A percentile compares a stretch with the other conserved stretches of the same genome.
Evolutionary conservation across 1,140 invertebrate genomes (phyloP).

Genomic region (Anagrus nilaparvatae): DNA sequence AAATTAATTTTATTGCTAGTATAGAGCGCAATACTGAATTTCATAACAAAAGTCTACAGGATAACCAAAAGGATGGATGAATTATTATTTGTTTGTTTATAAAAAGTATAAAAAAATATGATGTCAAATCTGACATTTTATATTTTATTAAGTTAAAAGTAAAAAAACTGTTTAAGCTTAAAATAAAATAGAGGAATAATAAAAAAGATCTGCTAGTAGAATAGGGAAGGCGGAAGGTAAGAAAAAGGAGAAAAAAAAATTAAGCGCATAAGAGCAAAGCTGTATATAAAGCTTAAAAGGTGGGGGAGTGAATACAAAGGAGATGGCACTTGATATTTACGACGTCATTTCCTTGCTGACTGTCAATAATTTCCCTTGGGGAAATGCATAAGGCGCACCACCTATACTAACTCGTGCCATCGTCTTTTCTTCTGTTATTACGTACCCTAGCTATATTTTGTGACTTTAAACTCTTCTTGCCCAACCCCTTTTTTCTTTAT

Average conservation of each 20-base stretch:
- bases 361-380: slow-evolving; percentile 43
- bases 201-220: neutral
- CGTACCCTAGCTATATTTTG: slow-evolving; percentile 11
- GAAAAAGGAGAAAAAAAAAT: slow-evolving; percentile 9
- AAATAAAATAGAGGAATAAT: slow-evolving; percentile 8
- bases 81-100: too few relatives aligned
- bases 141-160: too few relatives aligned
- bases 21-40: too few relatives aligned
- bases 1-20: too few relatives aligned
- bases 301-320: slow-evolving; percentile 1
- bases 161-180: too few relatives aligned
- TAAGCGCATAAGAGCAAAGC: slow-evolving; percentile 7
- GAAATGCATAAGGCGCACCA: slow-evolving; percentile 32
- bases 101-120: too few relatives aligned
- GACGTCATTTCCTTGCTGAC: slow-evolving; percentile 42
- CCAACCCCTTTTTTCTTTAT: slow-evolving; percentile 16
- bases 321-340: slow-evolving; percentile 36
- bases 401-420: slow-evolving; percentile 12
- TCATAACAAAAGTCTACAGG: too few relatives aligned
- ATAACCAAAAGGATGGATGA: too few relatives aligned
- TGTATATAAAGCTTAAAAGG: slow-evolving; percentile 5
- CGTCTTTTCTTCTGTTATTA: slow-evolving; percentile 10
- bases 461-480: slow-evolving; percentile 7
- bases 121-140: too few relatives aligned
- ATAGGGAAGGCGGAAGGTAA: slow-evolving; percentile 6